Evolutionary conservation across 2,797 vertebrate genomes (phyloP).

Genomic region (Cephalopachus bancanus): DNA sequence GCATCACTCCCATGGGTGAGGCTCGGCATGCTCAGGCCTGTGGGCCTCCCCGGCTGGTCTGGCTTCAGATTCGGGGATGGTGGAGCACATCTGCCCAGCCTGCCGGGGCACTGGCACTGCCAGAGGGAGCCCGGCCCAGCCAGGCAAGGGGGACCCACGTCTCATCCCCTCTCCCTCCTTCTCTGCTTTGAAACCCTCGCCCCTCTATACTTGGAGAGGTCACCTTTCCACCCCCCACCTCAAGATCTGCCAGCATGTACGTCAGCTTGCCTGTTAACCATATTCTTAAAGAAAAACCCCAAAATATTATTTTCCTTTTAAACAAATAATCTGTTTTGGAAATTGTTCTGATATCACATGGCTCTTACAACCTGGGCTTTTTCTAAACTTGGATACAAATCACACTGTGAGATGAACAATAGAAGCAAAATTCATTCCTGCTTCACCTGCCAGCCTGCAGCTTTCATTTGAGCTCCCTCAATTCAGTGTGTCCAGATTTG

Average conservation of each 20-base stretch:
- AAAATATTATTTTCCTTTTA: not conserved
- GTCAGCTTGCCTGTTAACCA: not conserved
- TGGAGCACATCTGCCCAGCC: not conserved
- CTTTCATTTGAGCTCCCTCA: not conserved
- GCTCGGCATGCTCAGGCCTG: not conserved
- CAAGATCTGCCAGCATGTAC: not conserved
- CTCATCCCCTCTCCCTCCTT: not conserved
- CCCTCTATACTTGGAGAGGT: not conserved
- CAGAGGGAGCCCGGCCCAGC: not conserved
- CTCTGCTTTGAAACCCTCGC: not conserved
- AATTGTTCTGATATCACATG: not conserved
- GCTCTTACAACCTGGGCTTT: not conserved
- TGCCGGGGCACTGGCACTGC: not conserved
- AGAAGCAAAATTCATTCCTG: not conserved
- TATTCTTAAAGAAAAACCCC: not conserved
- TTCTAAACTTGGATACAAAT: not conserved
- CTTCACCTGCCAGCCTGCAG: too few species aligned
- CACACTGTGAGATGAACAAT: not conserved
- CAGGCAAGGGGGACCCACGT: not conserved
- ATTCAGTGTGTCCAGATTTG: accelerated
- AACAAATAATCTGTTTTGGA: not conserved
- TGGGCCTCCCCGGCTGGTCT: not conserved
- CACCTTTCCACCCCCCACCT: not conserved
- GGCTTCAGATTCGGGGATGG: not conserved
- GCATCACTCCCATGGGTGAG: not conserved